These are phyloP conservation scores for Marronus borbonicus DNA, from an alignment of 2,888 invertebrate species.

Conservation along the genomic window DNA sequence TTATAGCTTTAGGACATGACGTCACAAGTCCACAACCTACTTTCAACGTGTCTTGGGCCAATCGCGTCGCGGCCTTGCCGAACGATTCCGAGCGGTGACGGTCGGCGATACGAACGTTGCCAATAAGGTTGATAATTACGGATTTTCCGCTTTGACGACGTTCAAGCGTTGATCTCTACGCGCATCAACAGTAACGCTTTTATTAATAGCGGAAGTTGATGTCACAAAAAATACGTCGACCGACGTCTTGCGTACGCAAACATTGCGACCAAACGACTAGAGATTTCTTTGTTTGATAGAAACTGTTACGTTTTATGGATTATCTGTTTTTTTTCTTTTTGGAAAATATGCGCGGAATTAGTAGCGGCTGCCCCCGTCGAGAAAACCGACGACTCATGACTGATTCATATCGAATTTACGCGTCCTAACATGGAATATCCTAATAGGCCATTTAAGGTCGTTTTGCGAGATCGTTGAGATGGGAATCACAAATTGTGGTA, in stretches of 20 bases:
- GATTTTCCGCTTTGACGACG: slow-evolving; percentile 59
- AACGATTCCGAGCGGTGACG: slow-evolving; percentile 62
- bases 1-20: slow-evolving; percentile 70
- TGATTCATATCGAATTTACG: background rate
- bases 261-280: slow-evolving; percentile 55
- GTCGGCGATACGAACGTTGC: slow-evolving; percentile 64
- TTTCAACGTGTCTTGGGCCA: slow-evolving; percentile 71
- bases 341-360: slow-evolving; percentile 44
- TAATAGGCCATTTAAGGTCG: background rate
- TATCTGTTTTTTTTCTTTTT: background rate
- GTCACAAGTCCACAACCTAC: slow-evolving; percentile 72
- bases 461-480: background rate
- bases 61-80: slow-evolving; percentile 70
- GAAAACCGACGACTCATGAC: background rate
- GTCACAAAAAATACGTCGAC: slow-evolving; percentile 63
- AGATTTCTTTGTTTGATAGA: slow-evolving; percentile 67
- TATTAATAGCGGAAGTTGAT: slow-evolving; percentile 68
- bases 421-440: background rate
- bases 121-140: slow-evolving; percentile 63
- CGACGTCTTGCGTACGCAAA: slow-evolving; percentile 65
- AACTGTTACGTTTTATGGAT: slow-evolving; percentile 44
- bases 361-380: background rate
- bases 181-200: slow-evolving; percentile 63
- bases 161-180: slow-evolving; percentile 63
- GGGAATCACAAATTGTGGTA: background rate